Evolutionary conservation across 2,113 vertebrate genomes (phyloP), one percentile per base, ranked within the genome.

Genomic region (Pygoscelis antarcticus): DNA sequence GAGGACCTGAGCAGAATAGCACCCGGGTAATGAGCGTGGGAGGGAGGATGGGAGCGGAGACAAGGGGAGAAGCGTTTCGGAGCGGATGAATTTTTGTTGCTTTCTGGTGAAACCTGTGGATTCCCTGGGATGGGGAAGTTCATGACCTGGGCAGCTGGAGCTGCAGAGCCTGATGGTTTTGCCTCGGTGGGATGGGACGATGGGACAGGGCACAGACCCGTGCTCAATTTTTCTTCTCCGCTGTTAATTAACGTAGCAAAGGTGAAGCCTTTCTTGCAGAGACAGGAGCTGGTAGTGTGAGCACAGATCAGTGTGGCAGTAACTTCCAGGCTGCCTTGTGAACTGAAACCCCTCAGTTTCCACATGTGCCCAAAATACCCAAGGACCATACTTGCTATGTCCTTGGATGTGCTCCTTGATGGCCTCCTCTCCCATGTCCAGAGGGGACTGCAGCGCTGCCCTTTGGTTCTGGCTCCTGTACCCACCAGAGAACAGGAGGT

Each of bases 331-430:
- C 65, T 79, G 71, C 47, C 61, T 57, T 27, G 18, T 0, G 15
- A 72, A 17, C 52, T 18, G 27, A 61, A 61, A 25, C 16, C 23
- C 12, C 52, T 65, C 25, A 1, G 27, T 9, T 47, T 32, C 68
- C 80, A 47, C 36, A n/a, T 0, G 0, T 27, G 32, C 57, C 57
- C 64, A 3, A 22, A 80, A 38, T 6, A 18, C 16, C 2, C 46
- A 7, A 22, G 27, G 30, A 40, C 52, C 21, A 11, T 54, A 30
- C 34, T 10, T 58, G 49, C 25, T 8, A 29, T 42, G 32, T 52
- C 40, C 76, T 38, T 64, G 62, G 58, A 14, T 0, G 0, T 32
- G n/a, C 20, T 83, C 77, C 84, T 65, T 5, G 1, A 2, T 1
- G 22, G 6, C 27, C 52, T 68, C 16, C 78, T 60, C 38, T 58